These are phyloP conservation scores for Molossus molossus DNA, from an alignment of 2,797 vertebrate genomes.

Conservation along the genomic window DNA sequence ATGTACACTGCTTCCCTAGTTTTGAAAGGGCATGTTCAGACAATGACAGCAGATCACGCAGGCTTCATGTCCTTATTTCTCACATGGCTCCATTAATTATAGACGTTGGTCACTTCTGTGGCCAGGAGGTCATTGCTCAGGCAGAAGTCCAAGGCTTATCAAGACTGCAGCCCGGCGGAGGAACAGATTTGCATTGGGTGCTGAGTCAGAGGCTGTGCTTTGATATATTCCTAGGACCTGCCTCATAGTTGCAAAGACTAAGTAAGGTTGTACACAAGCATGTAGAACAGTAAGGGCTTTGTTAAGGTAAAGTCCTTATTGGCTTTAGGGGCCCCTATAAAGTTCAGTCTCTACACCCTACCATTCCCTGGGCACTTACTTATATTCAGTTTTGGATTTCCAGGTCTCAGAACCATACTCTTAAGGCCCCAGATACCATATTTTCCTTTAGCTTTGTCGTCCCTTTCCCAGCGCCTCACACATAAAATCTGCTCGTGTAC, in stretches of 20 bases:
- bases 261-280: background rate
- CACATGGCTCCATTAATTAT: background rate
- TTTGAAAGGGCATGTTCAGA: slow-evolving; percentile 1
- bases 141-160: background rate
- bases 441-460: background rate
- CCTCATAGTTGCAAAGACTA: background rate
- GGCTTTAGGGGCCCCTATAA: background rate
- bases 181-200: background rate
- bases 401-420: background rate
- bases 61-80: background rate
- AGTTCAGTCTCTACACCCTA: background rate
- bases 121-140: background rate
- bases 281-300: background rate
- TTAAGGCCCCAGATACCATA: background rate
- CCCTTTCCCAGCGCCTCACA: background rate
- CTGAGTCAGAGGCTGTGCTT: background rate
- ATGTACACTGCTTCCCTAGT: background rate
- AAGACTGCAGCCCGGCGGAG: background rate
- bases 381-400: background rate
- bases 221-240: background rate
- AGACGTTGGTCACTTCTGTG: background rate
- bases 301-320: background rate
- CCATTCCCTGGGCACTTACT: background rate
- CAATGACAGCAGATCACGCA: background rate
- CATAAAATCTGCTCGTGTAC: background rate